phyloP scores from a whole-genome alignment of 2,113 vertebrate species.

The Epinephelus lanceolatus region DNA sequence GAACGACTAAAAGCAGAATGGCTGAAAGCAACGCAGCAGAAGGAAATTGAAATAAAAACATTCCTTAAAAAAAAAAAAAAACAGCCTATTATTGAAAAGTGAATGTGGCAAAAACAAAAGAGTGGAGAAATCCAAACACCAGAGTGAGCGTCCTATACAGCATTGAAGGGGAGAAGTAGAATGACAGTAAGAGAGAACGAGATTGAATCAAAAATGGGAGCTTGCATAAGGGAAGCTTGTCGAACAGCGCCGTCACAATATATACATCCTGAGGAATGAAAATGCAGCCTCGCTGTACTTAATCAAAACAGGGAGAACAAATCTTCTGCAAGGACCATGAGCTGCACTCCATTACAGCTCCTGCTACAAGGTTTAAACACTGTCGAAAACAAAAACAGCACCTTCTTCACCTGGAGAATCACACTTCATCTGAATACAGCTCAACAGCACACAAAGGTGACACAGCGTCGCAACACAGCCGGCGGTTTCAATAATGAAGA shows the following conservation, averaged over 20 bases:
- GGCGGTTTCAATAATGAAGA: conserved; percentile 58
- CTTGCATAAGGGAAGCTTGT: neutral
- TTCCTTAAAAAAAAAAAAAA: neutral
- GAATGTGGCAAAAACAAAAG: neutral
- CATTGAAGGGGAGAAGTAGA: neutral
- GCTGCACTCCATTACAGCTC: conserved; percentile 36
- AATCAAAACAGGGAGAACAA: conserved; percentile 47
- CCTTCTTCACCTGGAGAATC: conserved; percentile 22
- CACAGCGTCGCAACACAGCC: neutral
- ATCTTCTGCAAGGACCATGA: conserved; percentile 19
- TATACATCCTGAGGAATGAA: conserved; percentile 49
- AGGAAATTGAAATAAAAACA: neutral
- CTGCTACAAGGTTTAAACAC: conserved; percentile 36
- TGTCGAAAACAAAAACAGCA: conserved; percentile 19
- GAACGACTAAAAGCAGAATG: conserved; percentile 14
- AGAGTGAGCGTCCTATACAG: neutral
- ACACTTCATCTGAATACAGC: conserved; percentile 52
- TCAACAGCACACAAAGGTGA: conserved; percentile 30
- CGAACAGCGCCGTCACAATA: conserved; percentile 33
- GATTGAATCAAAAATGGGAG: neutral
- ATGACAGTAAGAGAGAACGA: neutral
- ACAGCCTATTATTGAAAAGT: neutral
- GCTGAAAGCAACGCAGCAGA: conserved; percentile 3
- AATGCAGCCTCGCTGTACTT: conserved; percentile 33
- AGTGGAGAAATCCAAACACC: neutral